Evolutionary conservation across 1,140 invertebrate species (phyloP), one percentile per base, ranked within the genome.

Genomic region (Brachionus calyciflorus): DNA sequence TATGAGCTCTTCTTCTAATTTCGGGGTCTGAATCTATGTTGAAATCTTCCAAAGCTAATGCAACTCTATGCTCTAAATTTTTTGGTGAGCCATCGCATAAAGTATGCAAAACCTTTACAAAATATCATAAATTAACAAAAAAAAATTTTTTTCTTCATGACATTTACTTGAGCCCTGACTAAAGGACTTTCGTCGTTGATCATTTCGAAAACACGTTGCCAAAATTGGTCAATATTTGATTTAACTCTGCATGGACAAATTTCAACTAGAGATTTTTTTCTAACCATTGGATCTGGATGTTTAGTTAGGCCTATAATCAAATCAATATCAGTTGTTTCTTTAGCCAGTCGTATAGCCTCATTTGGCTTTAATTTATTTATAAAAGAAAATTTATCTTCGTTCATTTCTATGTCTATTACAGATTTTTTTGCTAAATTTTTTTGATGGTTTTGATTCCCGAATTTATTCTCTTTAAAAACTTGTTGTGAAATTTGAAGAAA

Each of bases 241-340:
- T 83, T 80, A 1, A 84, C 83, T 24, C 82, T 78, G 76, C 83
- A 84, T 3, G 83, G 83, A 77, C 83, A 84, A 82, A 84, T 84
- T 78, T 84, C 81, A 48, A 80, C 79, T 0, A 84, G 78, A 14
- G 83, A 82, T 53, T 75, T 79, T 79, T 83, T 80, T 68, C 83
- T 77, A 14, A 84, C 82, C 26, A 73, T 53, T 3, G 82, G 79
- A 60, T 80, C 79, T 1, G 55, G n/a, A 68, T 84, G 83, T 44
- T 81, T 80, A 3, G 81, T 81, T 44, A 83, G 70, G 26, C 79
- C 80, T 30, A 84, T 81, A 49, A 84, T 81, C 0, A 78, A 79
- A 24, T 84, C 81, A 48, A 84, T 83, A 28, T 80, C 80, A n/a
- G 80, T 81, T 0, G 83, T 84, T 17, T 81, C 78, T 73, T 73